Base-by-base conservation (phyloP, 2,888 invertebrate species). In the Netelia melanura region DNA sequence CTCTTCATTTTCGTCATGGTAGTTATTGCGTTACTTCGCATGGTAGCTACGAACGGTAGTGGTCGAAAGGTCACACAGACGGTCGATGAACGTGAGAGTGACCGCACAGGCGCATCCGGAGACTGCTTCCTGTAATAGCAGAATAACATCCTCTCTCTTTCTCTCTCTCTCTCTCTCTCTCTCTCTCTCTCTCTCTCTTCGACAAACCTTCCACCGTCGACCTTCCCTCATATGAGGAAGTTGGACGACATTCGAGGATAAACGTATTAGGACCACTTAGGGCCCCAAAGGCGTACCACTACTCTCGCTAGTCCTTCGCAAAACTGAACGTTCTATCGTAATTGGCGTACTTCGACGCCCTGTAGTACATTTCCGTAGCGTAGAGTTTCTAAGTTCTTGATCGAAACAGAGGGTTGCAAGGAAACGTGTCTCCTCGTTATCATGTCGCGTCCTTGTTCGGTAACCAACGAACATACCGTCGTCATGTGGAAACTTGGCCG, bases 231-330 rank as follows among this genome's bases (percentile, higher is more conserved):
- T 64, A 52, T 70, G 83, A 86, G 88, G 87, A 90, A 89, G 90
- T 91, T 91, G 84, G 87, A 88, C 88, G 89, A 87, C 91, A 89
- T 90, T 90, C 88, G 87, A 83, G 6, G 88, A 88, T 92, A 90
- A 92, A 92, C 90, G 91, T 92, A 92, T 92, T 92, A 92, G 90
- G 91, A 91, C 91, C 91, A 91, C 92, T 92, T 91, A 90, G 90
- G 88, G 90, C 90, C 85, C 91, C 91, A 92, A 91, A 91, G 91
- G 90, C 89, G 91, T 92, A 90, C 91, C 89, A 89, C 87, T 74
- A 86, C 85, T n/a, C 88, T 30, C 14, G n/a, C 44, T 14, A 62
- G 64, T 78, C 72, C 62, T 77, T 23, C 64, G 61, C 64, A 58
- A 67, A 54, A 56, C 65, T 64, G 76, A 65, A 80, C 77, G 70